Evolutionary conservation across 2,113 vertebrate genomes (phyloP), one percentile per base, ranked within the genome.

Genomic region (Lamprotornis superbus): DNA sequence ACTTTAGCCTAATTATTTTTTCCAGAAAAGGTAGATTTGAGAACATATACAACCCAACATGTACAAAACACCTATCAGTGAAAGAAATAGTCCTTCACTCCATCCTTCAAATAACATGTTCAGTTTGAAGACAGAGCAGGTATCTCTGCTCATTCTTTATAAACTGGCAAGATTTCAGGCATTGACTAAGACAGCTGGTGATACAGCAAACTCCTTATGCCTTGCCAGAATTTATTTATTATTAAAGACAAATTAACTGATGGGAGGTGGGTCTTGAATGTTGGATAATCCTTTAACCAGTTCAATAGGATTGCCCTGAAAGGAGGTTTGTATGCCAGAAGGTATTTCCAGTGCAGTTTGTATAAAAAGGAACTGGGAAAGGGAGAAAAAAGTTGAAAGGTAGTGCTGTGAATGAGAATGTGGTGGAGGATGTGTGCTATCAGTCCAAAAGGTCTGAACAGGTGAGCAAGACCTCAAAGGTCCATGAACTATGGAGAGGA

Each of bases 171-270:
- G 68, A 64, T 84, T 95, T 96, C 83, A 87, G 68, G 37, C 86
- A 93, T 56, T 88, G 93, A 91, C 86, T 70, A 82, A 87, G 83
- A 78, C 76, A 89, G 65, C 49, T 90, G 86, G 40, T 60, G 65
- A 84, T 89, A 74, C 20, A 71, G 70, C 35, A 92, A 60, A n/a
- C 80, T 94, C n/a, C 76, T 93, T 52, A 71, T 78, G 89, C 69
- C 57, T 94, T 56, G 73, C 53, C 94, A 95, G 87, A 91, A 78
- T 24, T 92, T 94, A 96, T 91, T 92, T 89, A 95, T 95, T 96
- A 91, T 95, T 95, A 91, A 95, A 92, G 81, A 89, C 22, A 94
- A 94, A 94, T 90, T 96, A 95, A 84, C 80, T 68, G 69, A 56
- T 78, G n/a, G 44, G 69, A 75, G 57, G 60, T 90, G 87, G 73